A percentile compares a stretch with the other conserved stretches of the same genome.
These are phyloP conservation scores for Eulemur mongoz DNA, from an alignment of 2,797 vertebrate species.

Conservation along the genomic window DNA sequence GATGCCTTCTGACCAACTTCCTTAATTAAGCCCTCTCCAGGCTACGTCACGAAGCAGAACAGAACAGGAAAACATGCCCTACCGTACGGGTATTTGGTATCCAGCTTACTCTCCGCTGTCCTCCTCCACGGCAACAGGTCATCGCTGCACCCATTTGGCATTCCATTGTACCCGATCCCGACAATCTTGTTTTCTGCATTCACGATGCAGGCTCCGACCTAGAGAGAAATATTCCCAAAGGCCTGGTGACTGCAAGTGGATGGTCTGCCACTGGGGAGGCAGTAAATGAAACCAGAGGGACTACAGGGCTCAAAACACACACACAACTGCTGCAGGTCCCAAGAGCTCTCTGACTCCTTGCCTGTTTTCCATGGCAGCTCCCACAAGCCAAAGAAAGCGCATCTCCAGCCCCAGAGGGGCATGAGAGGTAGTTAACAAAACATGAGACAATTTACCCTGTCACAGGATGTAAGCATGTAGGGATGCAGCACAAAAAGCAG, in stretches of 20 bases:
- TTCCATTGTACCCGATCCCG: conserved; percentile 97
- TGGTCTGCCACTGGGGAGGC: background rate
- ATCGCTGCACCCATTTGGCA: conserved; percentile 96
- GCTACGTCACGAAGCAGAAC: background rate
- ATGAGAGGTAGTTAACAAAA: background rate
- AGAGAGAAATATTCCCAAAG: background rate
- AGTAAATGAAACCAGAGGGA: background rate
- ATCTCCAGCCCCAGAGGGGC: background rate
- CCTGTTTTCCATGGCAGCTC: background rate
- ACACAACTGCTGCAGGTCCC: background rate
- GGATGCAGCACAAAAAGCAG: background rate
- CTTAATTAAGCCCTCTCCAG: background rate
- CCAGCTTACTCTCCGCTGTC: conserved; percentile 87
- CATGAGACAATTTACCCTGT: background rate
- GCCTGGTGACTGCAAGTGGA: background rate
- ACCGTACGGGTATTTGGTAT: conserved; percentile 96
- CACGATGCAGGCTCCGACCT: conserved; percentile 98
- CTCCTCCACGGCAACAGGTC: conserved; percentile 94
- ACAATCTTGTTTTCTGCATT: conserved; percentile 97
- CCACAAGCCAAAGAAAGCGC: background rate
- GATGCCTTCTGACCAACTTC: background rate
- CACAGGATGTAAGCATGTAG: background rate
- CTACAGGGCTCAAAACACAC: background rate
- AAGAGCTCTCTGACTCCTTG: background rate
- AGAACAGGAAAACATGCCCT: conserved; percentile 41